These are phyloP conservation scores for Lanius collurio DNA, from an alignment of 2,113 vertebrate species.

Conservation along the genomic window DNA sequence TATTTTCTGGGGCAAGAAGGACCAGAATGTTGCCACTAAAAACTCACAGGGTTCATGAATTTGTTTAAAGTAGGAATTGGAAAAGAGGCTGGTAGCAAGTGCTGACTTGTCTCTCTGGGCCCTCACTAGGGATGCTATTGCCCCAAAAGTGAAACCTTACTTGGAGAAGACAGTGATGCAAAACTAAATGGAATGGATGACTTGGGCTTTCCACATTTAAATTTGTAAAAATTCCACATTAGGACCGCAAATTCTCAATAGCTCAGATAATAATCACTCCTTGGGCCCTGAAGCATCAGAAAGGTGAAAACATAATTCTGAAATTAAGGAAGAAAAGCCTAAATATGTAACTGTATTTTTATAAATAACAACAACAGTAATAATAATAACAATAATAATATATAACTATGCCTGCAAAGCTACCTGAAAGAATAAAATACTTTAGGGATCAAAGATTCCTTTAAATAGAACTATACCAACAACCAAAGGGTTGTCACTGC, in stretches of 20 bases:
- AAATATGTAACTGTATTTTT: neutral
- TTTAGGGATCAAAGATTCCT: neutral
- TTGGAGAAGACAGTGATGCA: neutral
- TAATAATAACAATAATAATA: neutral
- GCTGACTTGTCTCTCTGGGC: neutral
- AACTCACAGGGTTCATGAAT: neutral
- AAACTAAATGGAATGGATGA: neutral
- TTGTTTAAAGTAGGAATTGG: neutral
- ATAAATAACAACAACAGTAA: neutral
- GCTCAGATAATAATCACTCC: neutral
- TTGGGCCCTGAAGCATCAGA: neutral
- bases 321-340: neutral
- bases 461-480: neutral
- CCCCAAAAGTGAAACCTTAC: neutral
- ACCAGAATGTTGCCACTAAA: neutral
- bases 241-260: neutral
- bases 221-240: neutral
- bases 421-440: neutral
- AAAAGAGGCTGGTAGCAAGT: neutral
- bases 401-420: neutral
- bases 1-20: slow-evolving; percentile 46
- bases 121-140: neutral
- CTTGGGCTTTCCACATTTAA: neutral
- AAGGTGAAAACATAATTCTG: neutral
- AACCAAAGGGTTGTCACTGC: neutral